Percentiles rank a stretch among this genome's conserved stretches.
Evolutionary conservation across 1,140 invertebrate species (phyloP).

Genomic region (Hylaeus volcanicus): DNA sequence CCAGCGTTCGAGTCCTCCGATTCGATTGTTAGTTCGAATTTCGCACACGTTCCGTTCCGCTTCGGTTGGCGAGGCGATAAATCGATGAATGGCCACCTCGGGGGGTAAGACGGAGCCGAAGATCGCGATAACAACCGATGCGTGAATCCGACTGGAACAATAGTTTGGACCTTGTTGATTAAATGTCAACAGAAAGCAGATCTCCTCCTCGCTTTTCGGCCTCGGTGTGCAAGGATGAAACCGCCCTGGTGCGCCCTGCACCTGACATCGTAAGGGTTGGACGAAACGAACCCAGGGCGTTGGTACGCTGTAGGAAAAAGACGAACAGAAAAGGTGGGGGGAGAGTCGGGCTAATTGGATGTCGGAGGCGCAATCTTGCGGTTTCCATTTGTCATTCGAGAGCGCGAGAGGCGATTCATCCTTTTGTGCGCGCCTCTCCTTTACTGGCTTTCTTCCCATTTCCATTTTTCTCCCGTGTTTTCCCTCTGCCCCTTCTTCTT

Average conservation of each 20-base stretch:
- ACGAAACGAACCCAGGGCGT: conserved; percentile 44
- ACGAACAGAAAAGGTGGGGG: conserved; percentile 38
- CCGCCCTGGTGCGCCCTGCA: conserved; percentile 63
- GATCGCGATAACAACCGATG: conserved; percentile 19
- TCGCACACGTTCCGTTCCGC: background rate
- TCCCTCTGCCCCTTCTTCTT: background rate
- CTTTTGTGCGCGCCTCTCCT: conserved; percentile 14
- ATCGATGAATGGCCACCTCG: conserved; percentile 1
- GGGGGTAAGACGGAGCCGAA: conserved; percentile 4
- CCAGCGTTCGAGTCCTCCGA: background rate
- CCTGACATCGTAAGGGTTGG: conserved; percentile 65
- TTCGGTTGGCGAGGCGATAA: background rate
- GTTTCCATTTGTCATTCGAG: conserved; percentile 78
- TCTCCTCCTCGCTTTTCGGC: conserved; percentile 59
- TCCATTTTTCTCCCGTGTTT: conserved; percentile 43
- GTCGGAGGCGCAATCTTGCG: conserved; percentile 76
- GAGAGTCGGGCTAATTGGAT: conserved; percentile 76
- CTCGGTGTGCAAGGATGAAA: conserved; percentile 62
- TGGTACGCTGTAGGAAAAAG: conserved; percentile 43
- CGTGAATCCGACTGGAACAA: conserved; percentile 54
- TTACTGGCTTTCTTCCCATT: conserved; percentile 33
- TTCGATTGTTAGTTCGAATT: background rate
- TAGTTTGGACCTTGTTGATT: conserved; percentile 75
- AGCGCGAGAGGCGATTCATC: conserved; percentile 50
- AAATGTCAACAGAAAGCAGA: conserved; percentile 71